These are phyloP conservation scores for Cathartes aura DNA, from an alignment of 2,113 vertebrate species.

Conservation along the genomic window DNA sequence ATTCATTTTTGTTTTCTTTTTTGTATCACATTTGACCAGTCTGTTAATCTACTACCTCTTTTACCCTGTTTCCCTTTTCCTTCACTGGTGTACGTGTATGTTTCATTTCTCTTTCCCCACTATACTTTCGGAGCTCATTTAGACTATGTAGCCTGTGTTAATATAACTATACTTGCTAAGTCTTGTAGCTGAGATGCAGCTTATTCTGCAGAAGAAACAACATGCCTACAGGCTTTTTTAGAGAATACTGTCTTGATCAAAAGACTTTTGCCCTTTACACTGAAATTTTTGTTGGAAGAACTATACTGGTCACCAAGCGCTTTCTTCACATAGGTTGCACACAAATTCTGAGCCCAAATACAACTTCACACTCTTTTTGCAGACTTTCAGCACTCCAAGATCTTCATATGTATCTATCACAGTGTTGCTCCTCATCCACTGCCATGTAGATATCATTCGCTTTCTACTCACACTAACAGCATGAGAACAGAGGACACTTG, in stretches of 20 bases:
- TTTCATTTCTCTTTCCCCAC: not conserved
- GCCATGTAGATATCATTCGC: not conserved
- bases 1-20: not conserved
- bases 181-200: not conserved
- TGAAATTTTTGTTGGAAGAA: not conserved
- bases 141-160: not conserved
- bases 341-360: not conserved
- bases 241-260: not conserved
- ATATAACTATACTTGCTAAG: not conserved
- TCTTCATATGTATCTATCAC: not conserved
- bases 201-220: not conserved
- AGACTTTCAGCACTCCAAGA: not conserved
- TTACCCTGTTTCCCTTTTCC: not conserved
- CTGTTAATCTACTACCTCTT: not conserved
- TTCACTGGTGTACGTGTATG: fast-evolving
- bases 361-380: not conserved
- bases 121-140: not conserved
- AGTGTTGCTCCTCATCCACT: not conserved
- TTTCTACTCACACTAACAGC: not conserved
- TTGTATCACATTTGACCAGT: not conserved
- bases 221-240: not conserved
- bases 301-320: fast-evolving
- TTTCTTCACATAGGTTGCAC: not conserved
- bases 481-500: not conserved
- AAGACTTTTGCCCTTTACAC: not conserved